These are phyloP conservation scores for Oopsacas minuta DNA, from an alignment of 37 sponge, comb jelly and placozoan species.

Conservation along the genomic window DNA sequence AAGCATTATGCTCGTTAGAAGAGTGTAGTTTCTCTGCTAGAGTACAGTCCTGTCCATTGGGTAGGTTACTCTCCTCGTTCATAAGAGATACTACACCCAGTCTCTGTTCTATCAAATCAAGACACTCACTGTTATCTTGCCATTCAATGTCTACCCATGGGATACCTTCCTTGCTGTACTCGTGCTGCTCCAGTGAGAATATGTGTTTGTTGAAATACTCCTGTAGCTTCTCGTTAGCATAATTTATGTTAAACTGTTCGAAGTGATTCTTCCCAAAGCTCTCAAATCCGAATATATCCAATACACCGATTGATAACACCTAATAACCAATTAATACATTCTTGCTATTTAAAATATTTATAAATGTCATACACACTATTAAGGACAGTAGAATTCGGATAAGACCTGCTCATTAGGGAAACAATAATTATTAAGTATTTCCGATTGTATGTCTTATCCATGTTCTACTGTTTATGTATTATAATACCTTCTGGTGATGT, in stretches of 20 bases:
- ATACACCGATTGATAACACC: conserved; percentile 70
- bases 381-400: too few relatives aligned
- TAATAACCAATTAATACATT: too few relatives aligned
- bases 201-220: conserved; percentile 99
- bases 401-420: neutral
- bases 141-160: conserved; percentile 97
- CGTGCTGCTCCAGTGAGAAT: conserved; percentile 97
- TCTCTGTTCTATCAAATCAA: conserved; percentile 90
- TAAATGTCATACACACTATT: too few relatives aligned
- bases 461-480: too few relatives aligned
- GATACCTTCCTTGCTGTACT: conserved; percentile 98
- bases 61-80: conserved; percentile 96
- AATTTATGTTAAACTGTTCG: conserved; percentile 99
- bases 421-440: neutral
- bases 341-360: too few relatives aligned
- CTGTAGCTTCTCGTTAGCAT: conserved; percentile 98
- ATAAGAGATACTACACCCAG: conserved; percentile 85
- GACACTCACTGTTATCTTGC: conserved; percentile 93
- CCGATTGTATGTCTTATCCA: too few relatives aligned
- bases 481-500: neutral
- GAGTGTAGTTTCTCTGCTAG: conserved; percentile 81
- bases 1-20: conserved; percentile 53
- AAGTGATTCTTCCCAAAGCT: conserved; percentile 85
- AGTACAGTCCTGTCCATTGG: conserved; percentile 88
- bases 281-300: conserved; percentile 98